These are phyloP conservation scores for Gobiocypris rarus DNA, from an alignment of 2,113 vertebrate genomes.

Conservation along the genomic window DNA sequence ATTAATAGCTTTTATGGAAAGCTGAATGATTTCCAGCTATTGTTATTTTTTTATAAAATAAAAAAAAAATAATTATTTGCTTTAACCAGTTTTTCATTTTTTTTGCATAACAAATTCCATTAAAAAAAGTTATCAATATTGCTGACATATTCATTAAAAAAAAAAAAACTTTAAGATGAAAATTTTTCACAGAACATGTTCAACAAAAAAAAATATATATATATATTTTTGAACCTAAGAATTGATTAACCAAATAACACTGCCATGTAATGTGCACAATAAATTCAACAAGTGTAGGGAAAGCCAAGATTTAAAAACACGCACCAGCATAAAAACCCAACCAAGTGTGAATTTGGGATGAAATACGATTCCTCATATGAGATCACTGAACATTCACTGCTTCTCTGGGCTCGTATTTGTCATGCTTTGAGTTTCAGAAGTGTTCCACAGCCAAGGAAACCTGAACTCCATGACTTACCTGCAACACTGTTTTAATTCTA, in stretches of 20 bases:
- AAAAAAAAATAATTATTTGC: not conserved
- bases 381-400: not conserved
- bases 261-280: too few species aligned
- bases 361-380: not conserved
- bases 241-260: too few species aligned
- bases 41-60: not conserved
- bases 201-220: too few species aligned
- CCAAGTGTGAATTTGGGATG: not conserved
- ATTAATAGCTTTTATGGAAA: not conserved
- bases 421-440: constrained; percentile 29
- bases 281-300: not conserved
- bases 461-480: constrained; percentile 31
- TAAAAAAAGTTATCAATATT: too few species aligned
- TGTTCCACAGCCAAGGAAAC: constrained; percentile 8
- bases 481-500: constrained; percentile 34
- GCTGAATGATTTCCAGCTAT: too few species aligned
- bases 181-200: too few species aligned
- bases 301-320: not conserved
- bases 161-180: too few species aligned
- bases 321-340: not conserved
- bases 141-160: too few species aligned
- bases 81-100: too few species aligned
- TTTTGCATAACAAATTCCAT: too few species aligned
- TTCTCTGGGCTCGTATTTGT: not conserved
- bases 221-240: too few species aligned